Evolutionary conservation across 2,113 vertebrate species (phyloP), one percentile per base, ranked within the genome.

Genomic region (Anhinga anhinga): DNA sequence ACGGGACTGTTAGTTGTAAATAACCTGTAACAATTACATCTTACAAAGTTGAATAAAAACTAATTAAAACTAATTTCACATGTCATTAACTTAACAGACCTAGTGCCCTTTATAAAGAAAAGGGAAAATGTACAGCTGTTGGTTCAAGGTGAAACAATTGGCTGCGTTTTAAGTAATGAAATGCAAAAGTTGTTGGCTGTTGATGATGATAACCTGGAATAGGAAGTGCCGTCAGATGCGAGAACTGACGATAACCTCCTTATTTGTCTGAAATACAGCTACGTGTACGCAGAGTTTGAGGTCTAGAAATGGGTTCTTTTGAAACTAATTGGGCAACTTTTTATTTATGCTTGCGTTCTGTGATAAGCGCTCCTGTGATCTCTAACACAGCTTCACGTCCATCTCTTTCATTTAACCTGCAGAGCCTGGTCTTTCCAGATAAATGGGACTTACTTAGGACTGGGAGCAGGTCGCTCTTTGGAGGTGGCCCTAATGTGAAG

Each of bases 201-300:
- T 96, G 85, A 40, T 99, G 99, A 99, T 98, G 99, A 99, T 97
- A 99, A 91, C 94, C 93, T 97, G 93, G 98, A 98, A 98, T 99
- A 99, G 99, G 99, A 99, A 99, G 99, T 99, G 99, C 99, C 98
- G 98, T 99, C 99, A 98, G 98, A 99, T 98, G 98, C 99, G 98
- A 99, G 61, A 99, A 98, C 99, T 99, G 99, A 99, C 98, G 99
- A 99, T 97, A 93, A 93, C 92, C 40, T 82, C 17, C 29, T 93
- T 47, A 27, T 23, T 56, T 76, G 83, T 96, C 98, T 98, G 98
- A 98, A 92, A 92, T 15, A 79, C 95, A 97, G 96, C 96, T 88
- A 4, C 7, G 1, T 9, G 19, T 18, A 2, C 2, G 15, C 16
- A 44, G 25, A 32, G 42, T 49, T 69, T 5, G 15, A 17, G 19